Evolutionary conservation across 2,797 vertebrate genomes (phyloP), one percentile per base, ranked within the genome.

Genomic region (Urocyon cinereoargenteus): DNA sequence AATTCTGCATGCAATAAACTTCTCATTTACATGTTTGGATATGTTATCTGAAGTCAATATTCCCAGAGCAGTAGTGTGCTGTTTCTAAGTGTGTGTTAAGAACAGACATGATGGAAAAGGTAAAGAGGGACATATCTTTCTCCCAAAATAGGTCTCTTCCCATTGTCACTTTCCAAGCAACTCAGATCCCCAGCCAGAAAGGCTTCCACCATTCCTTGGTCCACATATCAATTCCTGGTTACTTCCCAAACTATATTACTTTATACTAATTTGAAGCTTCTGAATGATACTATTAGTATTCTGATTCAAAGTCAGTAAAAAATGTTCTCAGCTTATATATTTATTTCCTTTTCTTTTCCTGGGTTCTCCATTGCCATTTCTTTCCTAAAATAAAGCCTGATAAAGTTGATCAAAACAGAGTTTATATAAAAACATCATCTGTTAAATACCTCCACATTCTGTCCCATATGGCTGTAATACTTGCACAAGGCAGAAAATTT

Each of bases 21-120:
- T 87, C 51, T 82, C 49, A n/a, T 79, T 79, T 87, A 77, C 62
- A 81, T 19, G 57, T 83, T 51, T 90, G 59, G 26, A n/a, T 55
- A 40, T 83, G 15, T 89, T 83, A 87, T 90, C 68, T 96, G 87
- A 92, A 88, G 62, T 79, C 26, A 40, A 4, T 91, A 90, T 68
- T 92, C 31, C 62, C 64, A 73, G 92, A 96, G 66, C 90, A 93
- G n/a, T 64, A 72, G n/a, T 5, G 11, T 28, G 6, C 59, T 79
- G 31, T 11, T 31, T 82, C 2, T 21, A 1, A n/a, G 57, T 81
- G 18, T 61, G 49, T 86, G 66, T 21, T 40, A 86, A 91, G 45
- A 51, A 22, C 28, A 73, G 28, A 90, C 14, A 70, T 8, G 53
- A 64, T 59, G 53, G 36, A 34, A 81, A 91, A 34, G 9, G 21